A percentile compares a stretch with the other conserved stretches of the same genome.
These are phyloP conservation scores for Syncerus caffer DNA, from an alignment of 2,797 vertebrate species.

Conservation along the genomic window DNA sequence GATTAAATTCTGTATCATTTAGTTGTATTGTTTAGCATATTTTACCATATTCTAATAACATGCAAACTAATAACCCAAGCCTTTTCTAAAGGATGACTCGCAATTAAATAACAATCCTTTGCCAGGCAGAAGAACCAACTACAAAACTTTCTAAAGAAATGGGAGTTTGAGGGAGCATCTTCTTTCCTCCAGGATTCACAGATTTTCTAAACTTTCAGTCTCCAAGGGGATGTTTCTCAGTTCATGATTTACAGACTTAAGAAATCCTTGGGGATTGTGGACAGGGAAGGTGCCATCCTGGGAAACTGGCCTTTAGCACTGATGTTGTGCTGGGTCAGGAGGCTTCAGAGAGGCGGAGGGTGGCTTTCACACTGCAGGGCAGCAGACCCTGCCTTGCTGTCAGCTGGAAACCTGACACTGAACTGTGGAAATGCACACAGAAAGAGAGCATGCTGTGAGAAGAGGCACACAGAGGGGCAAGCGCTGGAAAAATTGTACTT, in stretches of 20 bases:
- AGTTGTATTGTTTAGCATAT: conserved; percentile 66
- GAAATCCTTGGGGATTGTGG: background rate
- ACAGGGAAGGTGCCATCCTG: background rate
- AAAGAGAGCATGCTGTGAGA: conserved; percentile 20
- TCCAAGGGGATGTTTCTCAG: background rate
- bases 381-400: background rate
- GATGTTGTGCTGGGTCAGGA: background rate
- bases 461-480: conserved; percentile 18
- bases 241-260: background rate
- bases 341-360: background rate
- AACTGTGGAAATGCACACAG: conserved; percentile 15
- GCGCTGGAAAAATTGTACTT: conserved; percentile 55
- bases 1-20: conserved; percentile 64
- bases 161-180: background rate
- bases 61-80: conserved; percentile 54
- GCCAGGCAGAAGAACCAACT: conserved; percentile 40
- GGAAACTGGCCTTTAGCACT: background rate
- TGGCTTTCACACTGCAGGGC: background rate
- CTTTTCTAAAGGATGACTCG: conserved; percentile 32
- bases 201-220: background rate
- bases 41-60: conserved; percentile 72
- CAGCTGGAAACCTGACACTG: conserved; percentile 34
- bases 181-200: background rate
- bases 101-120: conserved; percentile 36
- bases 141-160: conserved; percentile 41